phyloP scores from a whole-genome alignment of 1,140 invertebrate genomes.

The Aphelinus certus region DNA sequence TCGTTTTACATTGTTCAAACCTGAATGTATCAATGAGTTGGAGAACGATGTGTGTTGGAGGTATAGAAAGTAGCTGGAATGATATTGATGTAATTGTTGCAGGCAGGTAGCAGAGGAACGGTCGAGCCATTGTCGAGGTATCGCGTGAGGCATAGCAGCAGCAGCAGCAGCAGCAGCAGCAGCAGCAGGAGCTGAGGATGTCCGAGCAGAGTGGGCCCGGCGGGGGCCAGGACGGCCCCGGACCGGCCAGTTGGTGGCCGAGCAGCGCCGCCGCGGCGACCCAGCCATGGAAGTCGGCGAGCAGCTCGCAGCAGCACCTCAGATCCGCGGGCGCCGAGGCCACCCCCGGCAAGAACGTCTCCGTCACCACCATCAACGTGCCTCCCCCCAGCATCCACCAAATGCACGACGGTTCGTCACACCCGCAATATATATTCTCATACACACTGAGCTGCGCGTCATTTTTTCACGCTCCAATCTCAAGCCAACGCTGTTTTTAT shows the following conservation, averaged over 20 bases:
- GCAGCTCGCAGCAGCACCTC: slow-evolving; percentile 35
- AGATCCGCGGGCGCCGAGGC: slow-evolving; percentile 39
- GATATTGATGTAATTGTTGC: too few species aligned
- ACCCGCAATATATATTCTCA: slow-evolving; percentile 8
- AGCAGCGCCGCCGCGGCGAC: slow-evolving; percentile 30
- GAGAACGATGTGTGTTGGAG: too few species aligned
- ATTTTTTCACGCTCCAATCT: too few species aligned
- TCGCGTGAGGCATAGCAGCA: not conserved
- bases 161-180: slow-evolving; percentile 31
- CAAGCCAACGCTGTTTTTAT: too few species aligned
- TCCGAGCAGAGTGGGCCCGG: slow-evolving; percentile 63
- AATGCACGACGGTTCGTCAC: slow-evolving; percentile 60
- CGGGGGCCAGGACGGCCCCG: slow-evolving; percentile 49
- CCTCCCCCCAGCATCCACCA: slow-evolving; percentile 54
- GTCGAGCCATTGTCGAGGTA: slow-evolving; percentile 35
- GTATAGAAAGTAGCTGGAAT: too few species aligned
- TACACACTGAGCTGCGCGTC: too few species aligned
- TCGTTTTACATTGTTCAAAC: too few species aligned
- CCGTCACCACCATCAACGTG: slow-evolving; percentile 63
- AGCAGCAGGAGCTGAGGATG: slow-evolving; percentile 58
- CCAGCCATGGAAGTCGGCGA: slow-evolving; percentile 59
- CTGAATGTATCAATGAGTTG: too few species aligned
- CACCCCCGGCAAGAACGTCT: slow-evolving; percentile 62
- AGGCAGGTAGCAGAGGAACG: not conserved
- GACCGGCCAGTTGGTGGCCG: slow-evolving; percentile 60